A percentile compares a stretch with the other conserved stretches of the same genome.
These are phyloP conservation scores for Ochotona princeps DNA, from an alignment of 2,113 vertebrate genomes.

Conservation along the genomic window DNA sequence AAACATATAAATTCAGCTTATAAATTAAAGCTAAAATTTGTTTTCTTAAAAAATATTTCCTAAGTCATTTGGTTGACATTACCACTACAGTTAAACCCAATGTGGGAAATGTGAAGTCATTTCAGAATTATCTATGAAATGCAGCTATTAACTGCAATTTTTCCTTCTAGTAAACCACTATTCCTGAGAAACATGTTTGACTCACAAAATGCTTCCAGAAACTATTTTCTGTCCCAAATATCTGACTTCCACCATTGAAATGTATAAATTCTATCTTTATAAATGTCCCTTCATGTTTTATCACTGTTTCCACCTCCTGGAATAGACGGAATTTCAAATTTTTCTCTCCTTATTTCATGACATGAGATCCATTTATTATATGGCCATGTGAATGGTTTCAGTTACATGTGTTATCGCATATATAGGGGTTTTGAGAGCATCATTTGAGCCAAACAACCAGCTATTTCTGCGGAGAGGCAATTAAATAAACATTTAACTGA, in stretches of 20 bases:
- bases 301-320: background rate
- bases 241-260: background rate
- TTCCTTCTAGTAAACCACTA: background rate
- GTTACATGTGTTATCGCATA: background rate
- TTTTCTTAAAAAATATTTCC: background rate
- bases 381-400: background rate
- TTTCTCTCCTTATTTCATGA: background rate
- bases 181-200: background rate
- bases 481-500: background rate
- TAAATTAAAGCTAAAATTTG: slow-evolving; percentile 45
- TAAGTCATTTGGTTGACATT: background rate
- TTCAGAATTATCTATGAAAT: slow-evolving; percentile 24
- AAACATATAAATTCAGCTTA: background rate
- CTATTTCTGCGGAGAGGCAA: background rate
- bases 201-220: background rate
- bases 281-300: background rate
- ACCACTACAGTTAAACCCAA: background rate
- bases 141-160: background rate
- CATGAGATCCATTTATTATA: background rate
- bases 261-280: background rate
- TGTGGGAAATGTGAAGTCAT: background rate
- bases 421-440: background rate
- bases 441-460: background rate
- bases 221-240: background rate
- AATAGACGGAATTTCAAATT: background rate